Base-by-base conservation (phyloP, 2,113 vertebrate genomes). In the Clinocottus analis region DNA sequence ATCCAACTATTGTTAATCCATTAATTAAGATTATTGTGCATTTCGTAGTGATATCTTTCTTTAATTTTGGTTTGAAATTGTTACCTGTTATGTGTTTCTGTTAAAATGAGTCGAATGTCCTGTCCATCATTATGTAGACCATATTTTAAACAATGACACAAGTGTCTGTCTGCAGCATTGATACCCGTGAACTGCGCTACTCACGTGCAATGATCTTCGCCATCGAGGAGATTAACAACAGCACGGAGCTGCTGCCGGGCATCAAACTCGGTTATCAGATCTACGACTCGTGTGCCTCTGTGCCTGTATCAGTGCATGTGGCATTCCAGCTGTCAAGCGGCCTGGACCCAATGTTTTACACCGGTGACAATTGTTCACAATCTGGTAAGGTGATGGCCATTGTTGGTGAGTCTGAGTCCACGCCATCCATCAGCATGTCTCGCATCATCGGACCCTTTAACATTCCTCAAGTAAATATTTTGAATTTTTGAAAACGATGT, bases 191-290 rank as follows among this genome's bases (percentile, higher is more conserved):
- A 23, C 61, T 94, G 67, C 93, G 87, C 23, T 92, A 92, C 31
- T 87, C 85, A 5, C 90, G 86, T 0, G 74, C 93, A 17, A 91
- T 94, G 93, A 27, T 91, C 10, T 94, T 94, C 16, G 91, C 94
- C 7, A 92, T 95, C 1, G 80, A 93, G 14, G 90, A 95, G 73
- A 94, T 95, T n/a, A 95, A 95, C 85, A 93, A 93, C 84, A 94
- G 90, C 77, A 77, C 87, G 0, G 59, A 87, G 39, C 85, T 95
- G 17, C 86, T 95, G 17, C 92, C 94, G 0, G 88, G 87, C 9
- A 53, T 23, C 39, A 41, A 41, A 41, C 39, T 41, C 39, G 39
- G 39, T 41, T 41, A 41, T 41, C 76, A 83, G 35, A 92, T 95
- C 65, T 77, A 94, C 5, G 94, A 95, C 73, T 92, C 93, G 0